Evolutionary conservation across 2,797 vertebrate genomes (phyloP), one percentile per base, ranked within the genome.

Genomic region (Rhabdomys pumilio): DNA sequence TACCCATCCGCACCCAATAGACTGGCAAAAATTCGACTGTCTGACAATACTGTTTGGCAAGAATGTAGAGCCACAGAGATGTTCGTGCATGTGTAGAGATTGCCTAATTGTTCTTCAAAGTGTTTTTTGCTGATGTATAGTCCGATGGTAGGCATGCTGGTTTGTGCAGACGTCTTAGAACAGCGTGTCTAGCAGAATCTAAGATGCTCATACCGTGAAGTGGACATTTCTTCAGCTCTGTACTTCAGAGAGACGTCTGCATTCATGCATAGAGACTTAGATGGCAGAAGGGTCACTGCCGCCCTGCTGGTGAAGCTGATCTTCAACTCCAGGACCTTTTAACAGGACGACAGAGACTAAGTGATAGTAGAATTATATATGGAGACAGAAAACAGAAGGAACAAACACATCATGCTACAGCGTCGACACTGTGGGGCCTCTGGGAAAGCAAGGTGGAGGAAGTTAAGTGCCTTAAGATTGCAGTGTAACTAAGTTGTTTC

Each of bases 71-170:
- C 77, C 20, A 81, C 13, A 83, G 47, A 41, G 47, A 75, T 1
- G 47, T 81, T 53, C 22, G 2, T 12, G 34, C 38, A 1, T 65
- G 2, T 2, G 11, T 26, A 76, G 17, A 2, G 90, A 55, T 34
- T 75, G 82, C 73, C 81, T 85, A 90, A 38, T 44, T 17, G 8
- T 79, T 82, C 59, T 90, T 82, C 73, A n/a, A 55, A 85, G 85
- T 88, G 84, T 13, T 72, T 93, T 95, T 34, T n/a, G 29, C 38
- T 44, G 38, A 82, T 53, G 80, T 79, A 10, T 26, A 47, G 26
- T 72, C 24, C 24, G 1, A 3, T 22, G 29, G 19, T 6, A 38
- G 81, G n/a, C 82, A n/a, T 41, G 29, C 24, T 90, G 44, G 72
- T 76, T 5, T 59, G 38, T 8, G 0, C 31, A 44, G 47, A 61